Evolutionary conservation across 2,113 vertebrate species (phyloP).

Genomic region (Ellobius talpinus): DNA sequence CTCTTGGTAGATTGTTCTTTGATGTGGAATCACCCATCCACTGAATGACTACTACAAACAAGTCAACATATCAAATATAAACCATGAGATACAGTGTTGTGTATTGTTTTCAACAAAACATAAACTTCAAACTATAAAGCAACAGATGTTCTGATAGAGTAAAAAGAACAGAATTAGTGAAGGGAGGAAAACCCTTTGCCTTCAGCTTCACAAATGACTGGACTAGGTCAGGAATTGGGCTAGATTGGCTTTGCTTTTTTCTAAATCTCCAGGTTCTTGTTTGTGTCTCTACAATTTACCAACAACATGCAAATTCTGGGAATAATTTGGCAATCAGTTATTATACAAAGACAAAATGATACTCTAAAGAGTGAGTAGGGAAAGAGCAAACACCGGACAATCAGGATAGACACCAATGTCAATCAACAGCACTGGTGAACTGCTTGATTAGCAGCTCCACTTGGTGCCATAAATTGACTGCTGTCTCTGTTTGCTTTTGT

Average conservation of each 20-base stretch:
- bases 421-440: not conserved
- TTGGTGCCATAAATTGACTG: not conserved
- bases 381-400: not conserved
- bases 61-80: slow-evolving; percentile 20
- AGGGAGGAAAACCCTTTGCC: not conserved
- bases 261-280: not conserved
- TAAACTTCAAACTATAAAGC: not conserved
- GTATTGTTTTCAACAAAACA: not conserved
- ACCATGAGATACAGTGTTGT: not conserved
- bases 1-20: slow-evolving; percentile 34
- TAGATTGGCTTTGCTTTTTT: not conserved
- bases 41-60: slow-evolving; percentile 20
- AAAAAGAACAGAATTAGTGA: not conserved
- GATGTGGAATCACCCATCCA: slow-evolving; percentile 18
- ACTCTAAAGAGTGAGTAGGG: not conserved
- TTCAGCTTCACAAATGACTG: not conserved
- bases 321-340: not conserved
- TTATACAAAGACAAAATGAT: slow-evolving; percentile 9
- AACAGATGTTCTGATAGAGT: slow-evolving; percentile 3
- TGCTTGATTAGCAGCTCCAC: not conserved
- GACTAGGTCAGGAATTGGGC: not conserved
- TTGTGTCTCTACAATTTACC: slow-evolving; percentile 1
- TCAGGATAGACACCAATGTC: not conserved
- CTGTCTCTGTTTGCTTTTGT: too few species aligned
- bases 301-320: not conserved